phyloP scores from a whole-genome alignment of 2,888 invertebrate species.

The Cantharis lateralis region DNA sequence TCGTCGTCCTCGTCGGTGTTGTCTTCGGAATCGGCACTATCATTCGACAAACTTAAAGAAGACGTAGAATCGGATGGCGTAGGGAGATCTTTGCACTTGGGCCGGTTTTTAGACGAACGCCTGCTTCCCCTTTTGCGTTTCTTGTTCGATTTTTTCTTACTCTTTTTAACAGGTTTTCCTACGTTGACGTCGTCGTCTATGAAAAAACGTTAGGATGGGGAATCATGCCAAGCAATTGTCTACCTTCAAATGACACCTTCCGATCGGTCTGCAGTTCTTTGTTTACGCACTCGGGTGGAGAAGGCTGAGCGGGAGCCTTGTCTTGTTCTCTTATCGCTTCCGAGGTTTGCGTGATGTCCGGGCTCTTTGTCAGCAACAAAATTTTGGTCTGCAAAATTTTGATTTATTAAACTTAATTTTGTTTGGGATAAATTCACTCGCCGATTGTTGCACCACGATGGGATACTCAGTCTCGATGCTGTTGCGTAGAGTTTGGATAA shows the following conservation, averaged over 20 bases:
- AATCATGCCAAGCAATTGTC: neutral
- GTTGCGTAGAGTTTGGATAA: neutral
- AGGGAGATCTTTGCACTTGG: neutral
- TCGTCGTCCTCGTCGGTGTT: neutral
- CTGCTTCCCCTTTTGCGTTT: neutral
- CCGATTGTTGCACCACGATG: neutral
- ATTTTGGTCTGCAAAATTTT: neutral
- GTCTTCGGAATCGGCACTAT: neutral
- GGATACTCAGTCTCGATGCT: neutral
- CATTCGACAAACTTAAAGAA: neutral
- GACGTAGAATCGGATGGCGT: neutral
- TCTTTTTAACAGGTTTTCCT: neutral
- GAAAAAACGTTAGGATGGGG: no score
- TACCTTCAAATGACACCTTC: neutral
- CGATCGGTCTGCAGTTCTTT: neutral
- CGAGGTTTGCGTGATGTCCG: neutral
- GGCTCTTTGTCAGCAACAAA: slow-evolving; percentile 3
- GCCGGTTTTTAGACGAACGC: neutral
- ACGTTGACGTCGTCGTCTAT: neutral
- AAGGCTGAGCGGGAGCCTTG: neutral
- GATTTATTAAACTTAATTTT: neutral
- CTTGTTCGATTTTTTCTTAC: neutral
- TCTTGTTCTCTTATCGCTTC: neutral
- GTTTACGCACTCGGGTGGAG: neutral
- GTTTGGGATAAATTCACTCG: neutral